Percentiles rank a stretch among this genome's conserved stretches.
Conservation (phyloP, 2,113 vertebrate species). For the Bubalus kerabau region DNA sequence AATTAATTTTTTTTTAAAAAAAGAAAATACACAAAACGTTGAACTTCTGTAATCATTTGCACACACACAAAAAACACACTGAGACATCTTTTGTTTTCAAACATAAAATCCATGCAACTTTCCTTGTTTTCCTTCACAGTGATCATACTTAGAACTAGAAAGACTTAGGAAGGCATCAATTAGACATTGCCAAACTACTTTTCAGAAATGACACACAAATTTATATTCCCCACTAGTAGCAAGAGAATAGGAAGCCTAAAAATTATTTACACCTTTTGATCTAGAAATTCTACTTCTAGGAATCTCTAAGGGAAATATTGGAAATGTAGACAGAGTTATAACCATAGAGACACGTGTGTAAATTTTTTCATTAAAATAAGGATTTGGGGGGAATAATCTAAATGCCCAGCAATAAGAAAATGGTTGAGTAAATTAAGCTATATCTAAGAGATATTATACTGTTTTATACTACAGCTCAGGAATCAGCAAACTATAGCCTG, state of each 20-base stretch:
- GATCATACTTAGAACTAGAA: not conserved
- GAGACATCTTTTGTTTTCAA: not conserved
- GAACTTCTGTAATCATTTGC: not conserved
- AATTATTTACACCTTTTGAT: conserved; percentile 23
- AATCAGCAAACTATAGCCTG: not conserved
- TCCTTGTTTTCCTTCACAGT: not conserved
- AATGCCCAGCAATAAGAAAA: not conserved
- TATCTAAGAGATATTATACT: not conserved
- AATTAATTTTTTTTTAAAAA: not conserved
- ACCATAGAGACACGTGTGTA: not conserved
- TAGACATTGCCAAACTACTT: not conserved
- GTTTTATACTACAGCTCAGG: not conserved
- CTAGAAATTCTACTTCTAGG: conserved; percentile 14
- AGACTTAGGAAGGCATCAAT: not conserved
- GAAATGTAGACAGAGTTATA: not conserved
- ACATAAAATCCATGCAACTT: not conserved
- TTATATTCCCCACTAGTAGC: not conserved
- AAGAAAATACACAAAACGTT: not conserved
- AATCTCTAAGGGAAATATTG: not conserved
- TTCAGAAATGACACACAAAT: not conserved
- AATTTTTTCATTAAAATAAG: not conserved
- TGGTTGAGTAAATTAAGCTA: not conserved
- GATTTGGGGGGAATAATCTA: not conserved
- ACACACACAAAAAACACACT: not conserved
- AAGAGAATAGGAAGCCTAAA: not conserved